These are phyloP conservation scores for Plecturocebus donacophilus DNA, from an alignment of 2,113 vertebrate genomes.

Conservation along the genomic window DNA sequence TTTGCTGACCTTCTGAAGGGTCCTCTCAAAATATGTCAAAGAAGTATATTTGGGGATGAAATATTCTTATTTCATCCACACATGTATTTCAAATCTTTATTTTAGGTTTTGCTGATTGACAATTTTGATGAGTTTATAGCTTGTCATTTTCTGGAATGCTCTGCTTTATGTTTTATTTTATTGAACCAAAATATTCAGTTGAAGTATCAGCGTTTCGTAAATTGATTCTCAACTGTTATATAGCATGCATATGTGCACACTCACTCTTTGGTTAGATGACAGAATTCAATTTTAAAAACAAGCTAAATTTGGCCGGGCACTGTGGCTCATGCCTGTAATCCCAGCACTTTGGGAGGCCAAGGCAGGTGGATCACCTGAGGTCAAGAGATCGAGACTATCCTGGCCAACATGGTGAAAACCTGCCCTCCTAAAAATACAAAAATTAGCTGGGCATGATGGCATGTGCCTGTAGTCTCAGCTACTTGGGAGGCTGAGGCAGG, in stretches of 20 bases:
- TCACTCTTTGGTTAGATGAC: not conserved
- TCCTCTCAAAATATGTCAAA: not conserved
- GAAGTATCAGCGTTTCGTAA: not conserved
- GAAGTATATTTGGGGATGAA: not conserved
- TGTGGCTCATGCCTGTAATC: no score
- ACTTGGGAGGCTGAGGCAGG: no score
- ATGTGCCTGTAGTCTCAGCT: no score
- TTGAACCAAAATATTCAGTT: not conserved
- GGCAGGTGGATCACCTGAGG: no score
- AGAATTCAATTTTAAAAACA: conserved; percentile 8
- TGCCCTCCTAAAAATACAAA: no score
- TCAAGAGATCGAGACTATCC: no score
- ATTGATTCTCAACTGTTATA: not conserved
- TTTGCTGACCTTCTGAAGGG: not conserved
- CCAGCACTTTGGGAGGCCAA: no score
- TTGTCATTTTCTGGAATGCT: not conserved
- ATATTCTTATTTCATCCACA: not conserved
- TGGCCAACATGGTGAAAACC: no score
- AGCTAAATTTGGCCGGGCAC: not conserved
- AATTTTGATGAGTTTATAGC: not conserved
- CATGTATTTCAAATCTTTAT: not conserved
- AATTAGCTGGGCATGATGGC: no score
- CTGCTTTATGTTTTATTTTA: not conserved
- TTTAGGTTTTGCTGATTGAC: not conserved
- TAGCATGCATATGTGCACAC: no score